Evolutionary conservation across 2,888 invertebrate genomes (phyloP), one percentile per base, ranked within the genome.

Genomic region (Octonoba sinensis): DNA sequence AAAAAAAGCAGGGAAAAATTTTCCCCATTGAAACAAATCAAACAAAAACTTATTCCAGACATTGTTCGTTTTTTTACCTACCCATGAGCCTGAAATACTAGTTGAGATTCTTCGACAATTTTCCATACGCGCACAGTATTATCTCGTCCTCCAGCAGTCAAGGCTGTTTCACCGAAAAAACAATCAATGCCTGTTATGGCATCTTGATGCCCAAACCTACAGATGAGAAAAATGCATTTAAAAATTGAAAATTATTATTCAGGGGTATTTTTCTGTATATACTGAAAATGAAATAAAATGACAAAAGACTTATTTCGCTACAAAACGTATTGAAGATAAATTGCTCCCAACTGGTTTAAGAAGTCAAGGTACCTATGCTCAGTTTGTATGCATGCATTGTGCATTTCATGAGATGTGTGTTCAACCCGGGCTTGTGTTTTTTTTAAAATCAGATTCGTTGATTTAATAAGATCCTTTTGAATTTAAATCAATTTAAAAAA

Each of bases 41-140:
- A 6, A 36, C 36, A 36, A 36, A 36, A 36, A 2, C 36, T 36
- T 36, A 36, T 36, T 36, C 11, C 20, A 24, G 15, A 22, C 8
- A 54, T 18, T 18, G 54, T 16, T 51, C 8, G 6, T 54, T 1
- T 15, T 11, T 54, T 54, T 44, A 84, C 87, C 77, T 84, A 89
- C 87, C 81, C 83, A 76, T 94, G 94, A 0, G 95, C 96, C 88
- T 96, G 95, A 87, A 94, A 98, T 85, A 99, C 94, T 20, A 99
- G 90, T 88, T 99, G 99, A 20, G 97, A 97, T 88, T 99, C 99
- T 89, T 99, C 98, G 0, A 94, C 93, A 77, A 99, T 94, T 89
- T 99, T 99, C 98, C 99, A 99, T 86, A 99, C 92, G 86, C 98
- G 91, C 20, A 97, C 89, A 1, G 95, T 92, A 56, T 93, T 91